Percentiles rank a stretch among this genome's conserved stretches.
Conservation (phyloP, 1,140 invertebrate genomes). For the Drosophila elegans region DNA sequence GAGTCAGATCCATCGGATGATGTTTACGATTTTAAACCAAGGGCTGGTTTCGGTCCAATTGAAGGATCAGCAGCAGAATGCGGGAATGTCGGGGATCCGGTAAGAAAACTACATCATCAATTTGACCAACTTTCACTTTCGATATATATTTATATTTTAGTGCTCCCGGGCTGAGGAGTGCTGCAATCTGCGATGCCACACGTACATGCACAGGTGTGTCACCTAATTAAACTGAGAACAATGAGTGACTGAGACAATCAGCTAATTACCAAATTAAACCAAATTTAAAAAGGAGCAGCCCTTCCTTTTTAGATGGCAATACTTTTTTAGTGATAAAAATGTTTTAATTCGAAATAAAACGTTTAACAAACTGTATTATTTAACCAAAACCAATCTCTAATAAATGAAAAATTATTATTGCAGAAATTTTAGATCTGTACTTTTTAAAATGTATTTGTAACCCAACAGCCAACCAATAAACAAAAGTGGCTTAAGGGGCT, state of each 20-base stretch:
- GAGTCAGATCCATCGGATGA: neutral
- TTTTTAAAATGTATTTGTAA: neutral
- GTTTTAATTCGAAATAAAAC: neutral
- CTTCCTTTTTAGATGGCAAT: neutral
- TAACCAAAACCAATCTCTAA: neutral
- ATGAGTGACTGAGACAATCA: conserved; percentile 5
- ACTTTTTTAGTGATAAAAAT: neutral
- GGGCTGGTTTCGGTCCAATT: too few relatives aligned
- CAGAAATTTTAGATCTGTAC: neutral
- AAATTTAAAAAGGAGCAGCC: neutral
- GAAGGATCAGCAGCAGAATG: conserved; percentile 27
- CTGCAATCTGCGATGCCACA: conserved; percentile 70
- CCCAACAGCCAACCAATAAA: too few relatives aligned
- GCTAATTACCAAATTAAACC: conserved; percentile 15
- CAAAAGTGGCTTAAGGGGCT: too few relatives aligned
- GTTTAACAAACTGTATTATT: neutral
- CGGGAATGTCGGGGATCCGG: conserved; percentile 45
- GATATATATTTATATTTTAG: conserved; percentile 38
- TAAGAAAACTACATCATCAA: conserved; percentile 21
- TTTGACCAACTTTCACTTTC: conserved; percentile 5
- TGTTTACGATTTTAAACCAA: neutral
- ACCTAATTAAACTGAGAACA: conserved; percentile 40
- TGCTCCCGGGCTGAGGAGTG: conserved; percentile 62
- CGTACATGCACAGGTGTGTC: conserved; percentile 74
- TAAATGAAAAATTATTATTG: neutral